Evolutionary conservation across 1,140 invertebrate genomes (phyloP), one percentile per base, ranked within the genome.

Genomic region (Drosophila burlai): DNA sequence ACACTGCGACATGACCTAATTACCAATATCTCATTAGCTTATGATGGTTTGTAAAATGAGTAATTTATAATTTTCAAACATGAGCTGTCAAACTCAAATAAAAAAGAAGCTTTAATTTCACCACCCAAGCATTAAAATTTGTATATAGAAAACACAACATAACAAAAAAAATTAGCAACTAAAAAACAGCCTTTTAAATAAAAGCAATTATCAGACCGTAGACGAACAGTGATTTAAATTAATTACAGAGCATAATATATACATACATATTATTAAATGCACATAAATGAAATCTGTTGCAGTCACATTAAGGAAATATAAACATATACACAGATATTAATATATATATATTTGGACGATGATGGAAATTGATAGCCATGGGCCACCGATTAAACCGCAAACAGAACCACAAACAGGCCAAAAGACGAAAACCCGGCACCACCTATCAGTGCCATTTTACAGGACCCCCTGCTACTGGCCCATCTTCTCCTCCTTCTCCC

Each of bases 351-450:
- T 42, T 40, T 11, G 1, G 3, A 42, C 47, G 64, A 67, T 69
- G 74, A 76, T 67, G 77, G 54, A 72, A 68, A 83, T 72, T 87
- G 80, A 80, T 83, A 80, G 84, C 74, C 68, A 67, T 58, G 69
- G 77, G 64, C 73, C 67, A 75, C 81, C 52, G 40, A 49, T 43
- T n/a, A 42, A 73, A 60, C 69, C 67, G 42, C 62, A 61, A 68
- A 46, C 68, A 46, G 54, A 58, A 81, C 84, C 84, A 57, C 84
- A 90, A 79, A 81, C 78, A 79, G 50, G 68, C 84, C 84, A 78
- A 49, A 84, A 81, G 85, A 89, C 77, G 85, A 81, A 75, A 81
- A 69, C 65, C 81, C 68, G 18, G 26, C 7, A 26, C 11, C n/a
- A 11, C 16, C 50, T 34, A 29, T 4, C 29, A 18, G 29, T 34